Conservation (phyloP, 1,140 invertebrate genomes). For the Melanaphis sacchari region DNA sequence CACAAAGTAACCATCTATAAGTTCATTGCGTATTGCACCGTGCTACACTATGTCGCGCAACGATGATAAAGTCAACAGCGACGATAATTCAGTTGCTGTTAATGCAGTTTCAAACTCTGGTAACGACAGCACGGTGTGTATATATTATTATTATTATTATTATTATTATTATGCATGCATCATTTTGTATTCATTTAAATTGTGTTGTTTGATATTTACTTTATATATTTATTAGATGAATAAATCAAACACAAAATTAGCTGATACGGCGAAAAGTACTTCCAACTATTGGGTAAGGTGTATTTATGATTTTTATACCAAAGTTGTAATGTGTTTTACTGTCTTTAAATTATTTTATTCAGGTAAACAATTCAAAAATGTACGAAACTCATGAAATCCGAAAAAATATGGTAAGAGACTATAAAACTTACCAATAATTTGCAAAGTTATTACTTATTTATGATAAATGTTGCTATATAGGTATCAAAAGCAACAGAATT, state of each 20-base stretch:
- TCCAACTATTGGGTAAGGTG: neutral
- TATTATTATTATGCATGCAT: neutral
- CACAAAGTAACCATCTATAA: neutral
- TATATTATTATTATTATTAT: no score
- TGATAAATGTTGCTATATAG: neutral
- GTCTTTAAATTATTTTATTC: neutral
- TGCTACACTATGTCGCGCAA: neutral
- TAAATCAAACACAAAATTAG: neutral
- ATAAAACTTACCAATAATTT: neutral
- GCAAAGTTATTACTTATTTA: neutral
- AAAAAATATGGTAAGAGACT: neutral
- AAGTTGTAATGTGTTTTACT: neutral
- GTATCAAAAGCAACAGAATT: constrained; percentile 28
- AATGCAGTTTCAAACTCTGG: neutral
- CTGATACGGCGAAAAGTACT: neutral
- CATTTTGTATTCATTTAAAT: neutral
- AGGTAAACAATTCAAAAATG: neutral
- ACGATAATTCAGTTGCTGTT: neutral
- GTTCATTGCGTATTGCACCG: neutral
- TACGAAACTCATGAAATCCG: neutral
- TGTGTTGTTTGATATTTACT: neutral
- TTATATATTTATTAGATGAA: neutral
- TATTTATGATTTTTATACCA: neutral
- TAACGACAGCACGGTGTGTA: neutral
- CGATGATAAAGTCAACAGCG: neutral